Base-by-base conservation (phyloP, 2,797 vertebrate genomes). In the Schizothorax lantsangensis region DNA sequence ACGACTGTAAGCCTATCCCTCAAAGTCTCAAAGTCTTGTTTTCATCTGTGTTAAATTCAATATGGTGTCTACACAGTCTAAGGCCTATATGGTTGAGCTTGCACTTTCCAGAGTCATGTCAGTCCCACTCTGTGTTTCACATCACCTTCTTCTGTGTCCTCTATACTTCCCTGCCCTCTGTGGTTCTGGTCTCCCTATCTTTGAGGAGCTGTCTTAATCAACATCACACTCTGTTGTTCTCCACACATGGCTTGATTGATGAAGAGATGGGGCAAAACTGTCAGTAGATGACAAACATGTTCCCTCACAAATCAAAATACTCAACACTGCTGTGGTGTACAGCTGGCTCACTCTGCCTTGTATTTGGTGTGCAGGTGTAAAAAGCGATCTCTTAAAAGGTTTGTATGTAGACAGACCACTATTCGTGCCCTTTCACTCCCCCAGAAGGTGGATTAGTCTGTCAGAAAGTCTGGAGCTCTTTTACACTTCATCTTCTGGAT, bases 231-330 rank as follows among this genome's bases (percentile, higher is more conserved):
- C 87, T 92, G 83, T 89, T 68, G 85, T 87, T 89, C 72, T 19
- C 36, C 23, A 83, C 83, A 90, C 74, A 84, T 62, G 62, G 84
- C 88, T 85, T 93, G 93, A 95, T 92, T 91, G 91, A 94, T 93
- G 84, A n/a, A 45, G 83, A 68, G 87, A 84, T 90, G 82, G 84
- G 90, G 87, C 81, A 84, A 69, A 79, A 78, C 86, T 89, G 90
- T 85, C 88, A 90, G 89, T 84, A 79, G 77, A 92, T 92, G 91
- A 93, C 89, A 88, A 90, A 91, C 90, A 91, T 88, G 90, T 91
- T 90, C 88, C 73, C 79, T 79, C 86, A 79, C 86, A 90, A 88
- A 81, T 86, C 85, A 87, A 83, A 88, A 72, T 81, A 85, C 81
- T 73, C 86, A 88, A 62, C 86, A 85, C 36, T 68, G 23, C 40